A percentile compares a stretch with the other conserved stretches of the same genome.
These are phyloP conservation scores for Sarcophaga carnaria DNA, from an alignment of 2,888 invertebrate genomes.

Conservation along the genomic window DNA sequence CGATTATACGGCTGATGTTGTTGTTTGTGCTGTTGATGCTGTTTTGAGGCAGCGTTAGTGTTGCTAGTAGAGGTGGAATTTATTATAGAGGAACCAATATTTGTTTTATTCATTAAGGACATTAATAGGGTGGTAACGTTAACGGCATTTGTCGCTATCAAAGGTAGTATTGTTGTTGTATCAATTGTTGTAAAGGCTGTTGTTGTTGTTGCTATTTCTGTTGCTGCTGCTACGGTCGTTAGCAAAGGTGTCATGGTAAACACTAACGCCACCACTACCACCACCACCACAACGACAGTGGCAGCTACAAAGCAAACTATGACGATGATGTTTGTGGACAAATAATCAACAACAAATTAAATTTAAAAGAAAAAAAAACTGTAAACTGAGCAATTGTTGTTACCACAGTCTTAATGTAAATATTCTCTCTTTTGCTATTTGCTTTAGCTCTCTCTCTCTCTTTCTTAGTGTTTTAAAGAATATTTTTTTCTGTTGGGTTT, in stretches of 20 bases:
- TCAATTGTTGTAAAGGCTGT: not conserved
- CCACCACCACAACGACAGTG: too few relatives aligned
- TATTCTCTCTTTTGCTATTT: not conserved
- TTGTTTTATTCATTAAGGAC: conserved; percentile 60
- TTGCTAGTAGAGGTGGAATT: conserved; percentile 25
- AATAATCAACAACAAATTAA: conserved; percentile 2
- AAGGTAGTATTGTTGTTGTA: conserved; percentile 49
- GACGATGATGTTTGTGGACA: not conserved
- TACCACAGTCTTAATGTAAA: conserved; percentile 22
- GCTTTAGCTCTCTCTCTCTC: not conserved
- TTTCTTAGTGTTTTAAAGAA: not conserved
- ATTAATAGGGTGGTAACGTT: conserved; percentile 53
- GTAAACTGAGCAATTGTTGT: conserved; percentile 34
- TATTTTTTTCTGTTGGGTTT: not conserved
- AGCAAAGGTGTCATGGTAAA: conserved; percentile 36
- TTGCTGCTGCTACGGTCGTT: not conserved
- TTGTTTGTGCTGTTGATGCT: conserved; percentile 59
- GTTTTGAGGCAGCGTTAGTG: conserved; percentile 28
- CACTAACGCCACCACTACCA: conserved; percentile 22
- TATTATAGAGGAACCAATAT: conserved; percentile 55
- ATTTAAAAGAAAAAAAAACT: not conserved
- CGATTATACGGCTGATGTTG: not conserved
- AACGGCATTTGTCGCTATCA: conserved; percentile 56
- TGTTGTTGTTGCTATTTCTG: conserved; percentile 7
- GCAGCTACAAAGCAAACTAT: too few relatives aligned